These are phyloP conservation scores for Cinara cedri DNA, from an alignment of 2,888 invertebrate species.

Conservation along the genomic window DNA sequence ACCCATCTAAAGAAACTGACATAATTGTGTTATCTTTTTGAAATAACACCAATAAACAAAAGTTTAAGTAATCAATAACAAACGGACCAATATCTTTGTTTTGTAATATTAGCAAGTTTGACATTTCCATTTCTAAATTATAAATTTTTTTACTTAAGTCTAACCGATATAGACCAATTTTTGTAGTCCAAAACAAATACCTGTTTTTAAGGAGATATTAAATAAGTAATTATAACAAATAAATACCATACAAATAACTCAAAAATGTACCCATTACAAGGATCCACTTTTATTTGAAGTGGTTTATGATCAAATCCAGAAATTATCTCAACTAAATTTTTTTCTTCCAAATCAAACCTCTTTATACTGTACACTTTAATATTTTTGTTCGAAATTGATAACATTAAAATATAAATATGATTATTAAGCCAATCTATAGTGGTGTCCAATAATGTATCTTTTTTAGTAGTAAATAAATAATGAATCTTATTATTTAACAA, in stretches of 20 bases:
- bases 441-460: slow-evolving; percentile 70
- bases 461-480: slow-evolving; percentile 60
- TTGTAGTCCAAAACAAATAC: slow-evolving; percentile 78
- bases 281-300: slow-evolving; percentile 85
- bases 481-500: slow-evolving; percentile 62
- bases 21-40: slow-evolving; percentile 78
- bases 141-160: slow-evolving; percentile 80
- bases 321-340: slow-evolving; percentile 72
- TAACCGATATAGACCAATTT: slow-evolving; percentile 75
- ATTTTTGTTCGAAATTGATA: slow-evolving; percentile 67
- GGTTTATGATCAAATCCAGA: slow-evolving; percentile 75
- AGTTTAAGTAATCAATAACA: slow-evolving; percentile 81
- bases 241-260: not conserved
- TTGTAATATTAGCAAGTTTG: slow-evolving; percentile 70
- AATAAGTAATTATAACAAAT: slow-evolving; percentile 1
- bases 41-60: slow-evolving; percentile 78
- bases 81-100: slow-evolving; percentile 79
- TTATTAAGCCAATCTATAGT: slow-evolving; percentile 90
- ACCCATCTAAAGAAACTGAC: slow-evolving; percentile 84
- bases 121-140: slow-evolving; percentile 72
- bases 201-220: slow-evolving; percentile 64
- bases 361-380: slow-evolving; percentile 73
- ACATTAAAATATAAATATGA: slow-evolving; percentile 81
- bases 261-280: slow-evolving; percentile 79
- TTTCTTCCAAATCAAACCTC: slow-evolving; percentile 77